These are phyloP conservation scores for Calonectris borealis DNA, from an alignment of 2,113 vertebrate genomes.

Conservation along the genomic window DNA sequence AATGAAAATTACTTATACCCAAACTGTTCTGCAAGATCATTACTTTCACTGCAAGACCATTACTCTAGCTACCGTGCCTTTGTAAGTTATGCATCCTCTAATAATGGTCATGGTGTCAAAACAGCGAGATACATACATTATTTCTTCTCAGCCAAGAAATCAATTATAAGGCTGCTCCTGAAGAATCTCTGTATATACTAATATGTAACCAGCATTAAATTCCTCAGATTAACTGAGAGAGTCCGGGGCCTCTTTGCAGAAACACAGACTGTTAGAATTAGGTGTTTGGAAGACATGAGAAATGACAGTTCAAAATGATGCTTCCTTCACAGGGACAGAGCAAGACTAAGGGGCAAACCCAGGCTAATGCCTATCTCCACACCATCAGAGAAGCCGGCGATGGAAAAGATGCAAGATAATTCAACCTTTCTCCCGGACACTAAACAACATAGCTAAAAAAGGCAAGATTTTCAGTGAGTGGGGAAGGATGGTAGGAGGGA, in stretches of 20 bases:
- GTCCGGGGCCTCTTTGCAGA: neutral
- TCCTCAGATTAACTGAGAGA: neutral
- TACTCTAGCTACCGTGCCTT: neutral
- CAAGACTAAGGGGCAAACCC: neutral
- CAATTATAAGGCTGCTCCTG: neutral
- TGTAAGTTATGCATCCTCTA: neutral
- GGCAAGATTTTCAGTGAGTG: neutral
- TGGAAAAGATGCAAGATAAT: neutral
- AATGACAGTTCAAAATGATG: neutral
- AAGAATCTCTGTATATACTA: neutral
- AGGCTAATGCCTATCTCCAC: neutral
- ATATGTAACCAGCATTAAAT: neutral
- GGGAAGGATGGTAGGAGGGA: neutral
- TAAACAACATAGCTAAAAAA: neutral
- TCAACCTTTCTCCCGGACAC: neutral
- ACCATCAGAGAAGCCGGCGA: accelerated
- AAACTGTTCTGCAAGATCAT: neutral
- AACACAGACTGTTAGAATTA: neutral
- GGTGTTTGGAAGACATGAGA: neutral
- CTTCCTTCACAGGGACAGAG: neutral
- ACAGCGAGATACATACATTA: neutral
- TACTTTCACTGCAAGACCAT: neutral
- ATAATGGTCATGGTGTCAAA: neutral
- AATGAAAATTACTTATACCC: neutral
- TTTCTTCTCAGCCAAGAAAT: neutral